phyloP scores from a whole-genome alignment of 35 echinoderm and acorn worm species.

The Eucidaris tribuloides region DNA sequence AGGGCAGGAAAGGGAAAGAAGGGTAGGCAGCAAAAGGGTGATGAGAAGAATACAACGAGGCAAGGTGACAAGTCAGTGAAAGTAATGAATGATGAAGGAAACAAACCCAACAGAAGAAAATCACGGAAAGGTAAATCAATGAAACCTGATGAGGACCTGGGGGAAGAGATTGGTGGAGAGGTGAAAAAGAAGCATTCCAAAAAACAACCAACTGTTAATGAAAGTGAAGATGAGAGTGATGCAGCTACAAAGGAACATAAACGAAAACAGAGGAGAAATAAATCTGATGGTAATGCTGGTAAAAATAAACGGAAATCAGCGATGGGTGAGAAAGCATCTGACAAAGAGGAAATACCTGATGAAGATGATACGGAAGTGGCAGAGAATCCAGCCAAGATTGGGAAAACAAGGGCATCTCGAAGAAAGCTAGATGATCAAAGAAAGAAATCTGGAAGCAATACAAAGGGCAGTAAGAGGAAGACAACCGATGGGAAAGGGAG shows the following conservation, averaged over 20 bases:
- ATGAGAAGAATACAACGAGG: neutral
- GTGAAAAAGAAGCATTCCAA: neutral
- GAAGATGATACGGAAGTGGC: conserved; percentile 8
- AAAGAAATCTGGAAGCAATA: too few species aligned
- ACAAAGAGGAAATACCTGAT: neutral
- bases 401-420: too few species aligned
- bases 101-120: neutral
- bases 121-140: conserved; percentile 12
- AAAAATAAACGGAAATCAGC: neutral
- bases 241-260: neutral
- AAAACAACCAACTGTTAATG: neutral
- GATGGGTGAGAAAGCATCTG: neutral
- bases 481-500: neutral
- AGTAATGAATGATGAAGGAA: neutral
- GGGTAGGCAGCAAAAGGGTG: neutral
- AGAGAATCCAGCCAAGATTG: too few species aligned
- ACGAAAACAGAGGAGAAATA: neutral
- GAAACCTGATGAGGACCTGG: neutral
- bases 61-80: neutral
- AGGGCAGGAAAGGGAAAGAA: neutral
- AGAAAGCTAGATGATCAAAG: too few species aligned
- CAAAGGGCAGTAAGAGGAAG: neutral
- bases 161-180: neutral
- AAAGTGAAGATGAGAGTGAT: neutral
- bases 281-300: neutral